Evolutionary conservation across 1,140 invertebrate genomes (phyloP), one percentile per base, ranked within the genome.

Genomic region (Nomia melanderi): DNA sequence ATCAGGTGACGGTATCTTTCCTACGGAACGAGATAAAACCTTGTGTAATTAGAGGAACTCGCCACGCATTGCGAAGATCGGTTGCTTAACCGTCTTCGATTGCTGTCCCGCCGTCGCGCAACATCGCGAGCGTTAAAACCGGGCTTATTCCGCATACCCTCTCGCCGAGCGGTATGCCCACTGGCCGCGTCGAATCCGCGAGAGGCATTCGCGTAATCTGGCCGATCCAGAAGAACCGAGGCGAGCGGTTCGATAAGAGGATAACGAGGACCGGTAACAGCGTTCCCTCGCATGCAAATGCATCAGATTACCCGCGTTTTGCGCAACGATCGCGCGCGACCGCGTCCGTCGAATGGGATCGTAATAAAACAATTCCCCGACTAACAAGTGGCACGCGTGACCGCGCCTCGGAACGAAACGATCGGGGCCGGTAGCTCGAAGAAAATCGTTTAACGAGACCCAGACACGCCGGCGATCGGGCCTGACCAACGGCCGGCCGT

Each of bases 181-280:
- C 4, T 14, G 11, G 12, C 12, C 41, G 41, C 41, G 14, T 44
- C 41, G 12, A 44, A 44, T 44, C 41, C 41, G 12, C 41, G 41
- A n/a, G n/a, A n/a, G n/a, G n/a, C n/a, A 3, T 14, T 36, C 23
- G 50, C 25, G 65, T 71, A 72, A 57, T 80, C 54, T 65, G 29
- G 53, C 20, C 60, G 59, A n/a, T 44, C 14, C 41, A 12, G 41
- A 44, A 44, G 20, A 44, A 17, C 41, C 2, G 41, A 0, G 2
- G 41, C 41, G 41, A 4, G 41, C 41, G 14, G 14, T 17, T 20
- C 20, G 59, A 62, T 39, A 62, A 39, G 36, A 20, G 29, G 27
- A 17, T 11, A n/a, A 25, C n/a, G 59, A 41, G 20, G 20, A n/a
- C 11, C 33, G 9, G 9, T 6, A 59, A 11, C 54, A 25, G 25